These are phyloP conservation scores for Lerista edwardsae DNA, from an alignment of 2,797 vertebrate species.

Conservation along the genomic window DNA sequence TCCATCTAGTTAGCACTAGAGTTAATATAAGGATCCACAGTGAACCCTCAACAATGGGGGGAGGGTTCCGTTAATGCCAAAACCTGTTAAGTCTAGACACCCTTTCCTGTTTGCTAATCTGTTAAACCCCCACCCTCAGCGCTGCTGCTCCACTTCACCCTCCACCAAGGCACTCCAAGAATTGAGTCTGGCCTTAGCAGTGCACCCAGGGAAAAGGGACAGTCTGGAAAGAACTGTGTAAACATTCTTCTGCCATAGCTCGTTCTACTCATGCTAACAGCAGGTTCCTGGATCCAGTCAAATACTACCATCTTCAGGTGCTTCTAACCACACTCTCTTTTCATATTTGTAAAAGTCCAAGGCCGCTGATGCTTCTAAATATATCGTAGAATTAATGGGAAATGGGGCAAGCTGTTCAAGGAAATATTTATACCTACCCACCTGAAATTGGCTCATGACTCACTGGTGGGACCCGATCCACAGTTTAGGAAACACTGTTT, in stretches of 20 bases:
- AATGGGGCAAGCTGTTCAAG: conserved; percentile 24
- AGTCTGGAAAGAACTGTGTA: not conserved
- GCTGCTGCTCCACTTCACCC: too few species aligned
- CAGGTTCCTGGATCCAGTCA: conserved; percentile 20
- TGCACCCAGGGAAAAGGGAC: not conserved
- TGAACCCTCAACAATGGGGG: too few species aligned
- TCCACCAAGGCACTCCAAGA: too few species aligned
- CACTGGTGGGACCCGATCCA: too few species aligned
- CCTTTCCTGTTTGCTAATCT: too few species aligned
- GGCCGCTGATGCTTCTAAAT: conserved; percentile 33
- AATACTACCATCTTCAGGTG: not conserved
- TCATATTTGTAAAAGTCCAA: not conserved
- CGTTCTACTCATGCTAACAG: conserved; percentile 10
- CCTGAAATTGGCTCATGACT: too few species aligned
- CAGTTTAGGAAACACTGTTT: too few species aligned
- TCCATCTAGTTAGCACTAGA: not conserved
- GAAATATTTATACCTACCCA: not conserved
- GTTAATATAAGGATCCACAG: not conserved
- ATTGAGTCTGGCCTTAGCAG: not conserved
- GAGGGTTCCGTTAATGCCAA: too few species aligned
- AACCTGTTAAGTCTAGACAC: too few species aligned
- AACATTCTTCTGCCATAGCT: conserved; percentile 21
- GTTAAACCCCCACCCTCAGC: too few species aligned
- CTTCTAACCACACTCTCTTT: not conserved
- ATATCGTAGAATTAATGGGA: conserved; percentile 27